These are phyloP conservation scores for Noctua janthe DNA, from an alignment of 2,888 invertebrate genomes.

Conservation along the genomic window DNA sequence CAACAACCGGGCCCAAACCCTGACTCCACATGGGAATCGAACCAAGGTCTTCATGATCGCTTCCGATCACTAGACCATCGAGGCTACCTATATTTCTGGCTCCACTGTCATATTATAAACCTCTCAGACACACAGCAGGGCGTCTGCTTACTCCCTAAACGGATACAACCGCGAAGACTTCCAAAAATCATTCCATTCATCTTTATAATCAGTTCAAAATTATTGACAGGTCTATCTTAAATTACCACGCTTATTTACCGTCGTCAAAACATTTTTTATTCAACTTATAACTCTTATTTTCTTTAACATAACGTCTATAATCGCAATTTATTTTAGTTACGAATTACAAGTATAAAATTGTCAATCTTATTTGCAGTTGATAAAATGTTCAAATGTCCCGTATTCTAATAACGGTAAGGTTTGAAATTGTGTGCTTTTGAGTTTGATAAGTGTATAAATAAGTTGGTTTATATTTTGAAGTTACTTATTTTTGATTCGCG, in stretches of 20 bases:
- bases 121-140: constrained; percentile 26
- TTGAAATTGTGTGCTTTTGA: constrained; percentile 1
- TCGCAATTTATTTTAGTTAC: neutral
- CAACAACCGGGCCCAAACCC: neutral
- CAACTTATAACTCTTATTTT: neutral
- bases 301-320: neutral
- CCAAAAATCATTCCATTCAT: constrained; percentile 59
- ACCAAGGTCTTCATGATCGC: neutral
- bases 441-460: constrained; percentile 13
- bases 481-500: constrained; percentile 68
- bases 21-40: neutral
- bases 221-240: constrained; percentile 61
- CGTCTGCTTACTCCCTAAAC: constrained; percentile 20
- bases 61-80: neutral
- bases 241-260: neutral
- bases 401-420: neutral
- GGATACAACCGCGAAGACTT: constrained; percentile 49
- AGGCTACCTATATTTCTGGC: neutral
- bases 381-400: neutral
- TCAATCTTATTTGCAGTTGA: constrained; percentile 21
- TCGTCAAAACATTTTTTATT: neutral
- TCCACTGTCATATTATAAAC: constrained; percentile 24
- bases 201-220: constrained; percentile 66
- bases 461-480: constrained; percentile 42
- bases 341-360: constrained; percentile 18